phyloP scores from a whole-genome alignment of 2,113 vertebrate species.

The Paracanthobrama guichenoti region DNA sequence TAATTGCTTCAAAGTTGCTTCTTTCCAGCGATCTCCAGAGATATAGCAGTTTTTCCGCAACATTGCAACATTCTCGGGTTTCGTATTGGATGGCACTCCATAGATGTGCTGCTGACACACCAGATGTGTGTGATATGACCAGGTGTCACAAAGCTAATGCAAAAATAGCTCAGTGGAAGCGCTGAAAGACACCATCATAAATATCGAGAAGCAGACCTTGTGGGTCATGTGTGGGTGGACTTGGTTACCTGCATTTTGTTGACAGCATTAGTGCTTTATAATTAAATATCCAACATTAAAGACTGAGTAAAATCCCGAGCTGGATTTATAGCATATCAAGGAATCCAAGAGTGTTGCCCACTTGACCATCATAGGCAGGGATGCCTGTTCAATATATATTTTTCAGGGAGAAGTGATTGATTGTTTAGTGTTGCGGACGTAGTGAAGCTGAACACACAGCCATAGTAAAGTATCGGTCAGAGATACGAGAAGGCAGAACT shows the following conservation, averaged over 20 bases:
- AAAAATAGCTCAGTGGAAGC: constrained; percentile 1
- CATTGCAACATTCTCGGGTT: background rate
- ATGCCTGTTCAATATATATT: background rate
- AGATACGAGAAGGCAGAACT: constrained; percentile 66
- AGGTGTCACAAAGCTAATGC: background rate
- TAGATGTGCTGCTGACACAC: background rate
- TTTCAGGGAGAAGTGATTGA: constrained; percentile 38
- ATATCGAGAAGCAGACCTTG: background rate
- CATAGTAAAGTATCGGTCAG: constrained; percentile 71
- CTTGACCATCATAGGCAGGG: background rate
- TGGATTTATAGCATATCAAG: background rate
- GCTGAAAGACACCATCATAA: background rate
- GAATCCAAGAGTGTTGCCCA: background rate
- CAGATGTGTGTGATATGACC: constrained; percentile 6
- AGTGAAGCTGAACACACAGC: constrained; percentile 53
- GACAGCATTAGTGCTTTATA: constrained; percentile 27
- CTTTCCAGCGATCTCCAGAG: background rate
- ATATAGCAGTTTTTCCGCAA: background rate
- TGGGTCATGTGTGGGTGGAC: constrained; percentile 27
- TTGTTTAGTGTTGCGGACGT: constrained; percentile 42
- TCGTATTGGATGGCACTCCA: background rate
- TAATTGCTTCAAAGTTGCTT: constrained; percentile 1
- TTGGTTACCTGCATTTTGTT: constrained; percentile 16
- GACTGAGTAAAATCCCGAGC: background rate
- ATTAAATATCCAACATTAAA: constrained; percentile 7